These are phyloP conservation scores for Scaptodrosophila latifasciaeformis DNA, from an alignment of 2,888 invertebrate species.

Conservation along the genomic window DNA sequence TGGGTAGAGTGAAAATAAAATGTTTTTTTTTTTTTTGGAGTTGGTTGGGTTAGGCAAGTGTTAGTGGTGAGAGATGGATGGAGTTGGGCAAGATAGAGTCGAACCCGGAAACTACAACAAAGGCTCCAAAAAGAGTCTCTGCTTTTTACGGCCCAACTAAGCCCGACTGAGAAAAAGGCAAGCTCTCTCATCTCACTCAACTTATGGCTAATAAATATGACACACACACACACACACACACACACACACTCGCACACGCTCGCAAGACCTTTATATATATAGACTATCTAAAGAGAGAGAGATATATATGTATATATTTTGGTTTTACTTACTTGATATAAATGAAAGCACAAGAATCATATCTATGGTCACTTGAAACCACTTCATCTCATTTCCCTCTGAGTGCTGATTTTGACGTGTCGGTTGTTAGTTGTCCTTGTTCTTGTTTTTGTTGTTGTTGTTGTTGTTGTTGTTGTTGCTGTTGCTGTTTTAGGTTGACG, in stretches of 20 bases:
- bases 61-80: too few relatives aligned
- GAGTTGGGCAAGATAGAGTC: too few relatives aligned
- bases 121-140: too few relatives aligned
- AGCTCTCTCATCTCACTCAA: too few relatives aligned
- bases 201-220: neutral
- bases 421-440: neutral
- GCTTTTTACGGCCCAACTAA: too few relatives aligned
- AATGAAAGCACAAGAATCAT: constrained; percentile 76
- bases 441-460: too few relatives aligned
- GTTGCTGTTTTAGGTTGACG: neutral
- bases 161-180: too few relatives aligned
- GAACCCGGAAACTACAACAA: too few relatives aligned
- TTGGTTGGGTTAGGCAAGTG: too few relatives aligned
- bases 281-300: neutral
- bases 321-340: constrained; percentile 73
- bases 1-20: too few relatives aligned
- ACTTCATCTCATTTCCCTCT: constrained; percentile 76
- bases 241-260: constrained; percentile 7
- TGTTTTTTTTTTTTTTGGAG: too few relatives aligned
- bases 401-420: constrained; percentile 58
- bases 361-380: constrained; percentile 76
- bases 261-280: neutral
- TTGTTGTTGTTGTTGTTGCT: neutral
- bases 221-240: constrained; percentile 7
- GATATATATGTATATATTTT: too few relatives aligned